Evolutionary conservation across 2,888 invertebrate genomes (phyloP).

Genomic region (Palloptera scutellata): DNA sequence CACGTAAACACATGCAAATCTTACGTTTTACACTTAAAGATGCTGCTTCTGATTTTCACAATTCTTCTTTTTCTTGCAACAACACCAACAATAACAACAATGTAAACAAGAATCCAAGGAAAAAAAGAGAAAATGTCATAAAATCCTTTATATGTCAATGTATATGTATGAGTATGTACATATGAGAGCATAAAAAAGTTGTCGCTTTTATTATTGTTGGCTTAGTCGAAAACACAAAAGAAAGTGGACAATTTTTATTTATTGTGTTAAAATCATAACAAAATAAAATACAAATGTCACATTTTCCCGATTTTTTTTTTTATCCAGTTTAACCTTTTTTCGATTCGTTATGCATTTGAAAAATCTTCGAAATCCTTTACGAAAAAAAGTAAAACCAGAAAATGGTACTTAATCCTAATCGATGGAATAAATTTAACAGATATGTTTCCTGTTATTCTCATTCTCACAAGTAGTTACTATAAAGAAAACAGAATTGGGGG

Average conservation of each 20-base stretch:
- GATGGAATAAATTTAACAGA: no score
- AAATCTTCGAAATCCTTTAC: no score
- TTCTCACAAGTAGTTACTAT: no score
- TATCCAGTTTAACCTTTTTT: background rate
- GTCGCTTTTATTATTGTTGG: background rate
- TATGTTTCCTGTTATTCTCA: no score
- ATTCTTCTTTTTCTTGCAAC: background rate
- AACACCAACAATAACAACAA: background rate
- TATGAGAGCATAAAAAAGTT: background rate
- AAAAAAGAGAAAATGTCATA: slow-evolving; percentile 15
- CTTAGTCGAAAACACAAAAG: background rate
- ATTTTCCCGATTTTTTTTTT: background rate
- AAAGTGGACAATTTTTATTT: no score
- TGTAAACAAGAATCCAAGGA: background rate
- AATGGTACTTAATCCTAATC: no score
- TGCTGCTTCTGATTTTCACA: background rate
- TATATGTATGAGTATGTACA: background rate
- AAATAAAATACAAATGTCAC: slow-evolving; percentile 5
- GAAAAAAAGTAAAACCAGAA: no score
- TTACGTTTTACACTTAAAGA: slow-evolving; percentile 12
- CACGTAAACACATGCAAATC: slow-evolving; percentile 8
- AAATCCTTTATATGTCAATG: slow-evolving; percentile 15
- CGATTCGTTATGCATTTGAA: background rate
- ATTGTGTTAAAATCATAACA: background rate
- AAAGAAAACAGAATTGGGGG: no score